These are phyloP conservation scores for Lordiphosa collinella DNA, from an alignment of 1,140 invertebrate species.

Conservation along the genomic window DNA sequence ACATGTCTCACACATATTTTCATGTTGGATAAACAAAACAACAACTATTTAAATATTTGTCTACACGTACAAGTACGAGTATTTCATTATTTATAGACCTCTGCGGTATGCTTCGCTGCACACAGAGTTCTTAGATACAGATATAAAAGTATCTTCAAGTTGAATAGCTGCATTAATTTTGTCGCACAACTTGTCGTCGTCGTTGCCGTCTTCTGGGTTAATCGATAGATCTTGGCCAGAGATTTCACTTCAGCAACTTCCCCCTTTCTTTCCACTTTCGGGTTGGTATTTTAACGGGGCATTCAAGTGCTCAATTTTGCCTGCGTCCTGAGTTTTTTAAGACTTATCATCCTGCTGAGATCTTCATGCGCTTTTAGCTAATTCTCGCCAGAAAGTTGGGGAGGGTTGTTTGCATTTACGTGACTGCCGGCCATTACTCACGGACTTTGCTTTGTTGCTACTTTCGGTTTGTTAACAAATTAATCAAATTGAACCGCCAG, in stretches of 20 bases:
- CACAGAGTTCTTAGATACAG: not conserved
- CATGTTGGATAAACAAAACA: slow-evolving; percentile 14
- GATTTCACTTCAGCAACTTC: slow-evolving; percentile 31
- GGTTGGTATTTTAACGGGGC: slow-evolving; percentile 14
- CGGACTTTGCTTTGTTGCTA: slow-evolving; percentile 54
- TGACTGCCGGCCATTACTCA: slow-evolving; percentile 73
- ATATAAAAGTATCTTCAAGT: not conserved
- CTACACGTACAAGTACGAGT: not conserved
- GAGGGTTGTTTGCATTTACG: slow-evolving; percentile 35
- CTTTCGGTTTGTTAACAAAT: slow-evolving; percentile 77
- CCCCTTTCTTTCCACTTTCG: not conserved
- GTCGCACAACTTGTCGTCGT: not conserved
- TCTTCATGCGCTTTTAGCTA: slow-evolving; percentile 76
- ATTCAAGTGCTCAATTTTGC: slow-evolving; percentile 71
- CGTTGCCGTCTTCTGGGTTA: slow-evolving; percentile 20
- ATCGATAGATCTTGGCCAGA: slow-evolving; percentile 37
- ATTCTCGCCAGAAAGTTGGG: slow-evolving; percentile 33
- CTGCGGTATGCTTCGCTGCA: not conserved
- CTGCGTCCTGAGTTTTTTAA: slow-evolving; percentile 29
- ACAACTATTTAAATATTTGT: not conserved
- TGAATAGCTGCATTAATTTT: slow-evolving; percentile 11
- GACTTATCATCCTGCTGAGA: slow-evolving; percentile 45
- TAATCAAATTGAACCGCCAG: slow-evolving; percentile 71
- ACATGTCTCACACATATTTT: not conserved
- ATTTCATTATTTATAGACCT: slow-evolving; percentile 47